Conservation (phyloP, 2,113 vertebrate genomes). For the Cebus imitator region DNA sequence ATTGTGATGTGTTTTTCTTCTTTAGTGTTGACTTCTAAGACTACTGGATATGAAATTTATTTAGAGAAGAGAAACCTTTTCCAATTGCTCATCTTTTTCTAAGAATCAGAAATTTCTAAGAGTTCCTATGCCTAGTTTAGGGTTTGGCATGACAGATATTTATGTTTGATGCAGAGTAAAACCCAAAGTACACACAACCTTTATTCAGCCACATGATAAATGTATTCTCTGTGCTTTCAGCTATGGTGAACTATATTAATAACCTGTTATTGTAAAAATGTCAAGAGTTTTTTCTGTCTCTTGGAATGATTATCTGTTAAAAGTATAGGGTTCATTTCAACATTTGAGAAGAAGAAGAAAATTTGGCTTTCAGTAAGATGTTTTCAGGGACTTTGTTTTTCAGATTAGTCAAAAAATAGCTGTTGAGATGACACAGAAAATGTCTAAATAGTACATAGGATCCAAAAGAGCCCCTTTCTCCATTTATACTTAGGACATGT, state of each 20-base stretch:
- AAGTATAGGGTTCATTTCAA: slow-evolving; percentile 80
- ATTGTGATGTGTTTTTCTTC: slow-evolving; percentile 15
- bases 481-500: background rate
- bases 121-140: slow-evolving; percentile 59
- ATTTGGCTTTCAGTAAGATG: slow-evolving; percentile 78
- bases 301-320: slow-evolving; percentile 81
- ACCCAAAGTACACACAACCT: slow-evolving; percentile 80
- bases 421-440: background rate
- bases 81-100: slow-evolving; percentile 72
- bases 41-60: slow-evolving; percentile 69
- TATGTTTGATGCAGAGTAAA: slow-evolving; percentile 81
- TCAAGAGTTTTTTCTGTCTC: slow-evolving; percentile 83
- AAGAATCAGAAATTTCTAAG: slow-evolving; percentile 68
- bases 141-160: slow-evolving; percentile 81
- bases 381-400: slow-evolving; percentile 67
- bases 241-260: slow-evolving; percentile 82
- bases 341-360: slow-evolving; percentile 75
- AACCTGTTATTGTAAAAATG: slow-evolving; percentile 84
- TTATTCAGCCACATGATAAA: slow-evolving; percentile 79
- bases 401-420: slow-evolving; percentile 18
- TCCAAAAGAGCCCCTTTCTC: background rate
- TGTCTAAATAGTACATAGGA: background rate
- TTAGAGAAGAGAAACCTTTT: slow-evolving; percentile 66
- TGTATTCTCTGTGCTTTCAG: slow-evolving; percentile 77
- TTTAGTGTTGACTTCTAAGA: slow-evolving; percentile 12